Evolutionary conservation across 2,888 invertebrate species (phyloP).

Genomic region (Lamellibrachia columna): DNA sequence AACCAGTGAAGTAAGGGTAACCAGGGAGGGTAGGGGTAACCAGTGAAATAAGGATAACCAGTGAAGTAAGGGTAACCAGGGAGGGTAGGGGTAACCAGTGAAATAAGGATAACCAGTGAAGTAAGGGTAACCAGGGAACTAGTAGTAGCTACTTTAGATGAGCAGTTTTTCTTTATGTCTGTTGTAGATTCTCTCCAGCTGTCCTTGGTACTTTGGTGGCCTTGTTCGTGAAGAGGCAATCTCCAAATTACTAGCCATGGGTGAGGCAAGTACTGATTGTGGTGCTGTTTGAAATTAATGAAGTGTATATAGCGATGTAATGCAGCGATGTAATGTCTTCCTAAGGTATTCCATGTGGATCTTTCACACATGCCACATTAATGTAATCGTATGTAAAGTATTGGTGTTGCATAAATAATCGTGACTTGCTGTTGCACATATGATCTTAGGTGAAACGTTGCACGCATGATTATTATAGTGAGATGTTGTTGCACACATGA

Average conservation of each 20-base stretch:
- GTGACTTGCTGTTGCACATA: background rate
- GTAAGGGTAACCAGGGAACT: background rate
- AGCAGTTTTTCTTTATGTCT: background rate
- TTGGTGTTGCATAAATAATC: background rate
- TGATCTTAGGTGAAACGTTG: background rate
- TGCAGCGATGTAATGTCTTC: background rate
- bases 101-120: background rate
- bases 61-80: no score
- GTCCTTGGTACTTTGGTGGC: background rate
- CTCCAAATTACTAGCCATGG: background rate
- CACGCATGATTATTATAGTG: background rate
- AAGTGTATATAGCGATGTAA: background rate
- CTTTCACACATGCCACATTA: background rate
- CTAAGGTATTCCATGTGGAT: background rate
- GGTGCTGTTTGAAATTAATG: background rate
- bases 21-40: no score
- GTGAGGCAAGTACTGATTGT: background rate
- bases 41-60: no score
- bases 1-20: no score
- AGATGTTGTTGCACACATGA: background rate
- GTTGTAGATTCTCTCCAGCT: background rate
- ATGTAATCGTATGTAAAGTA: background rate
- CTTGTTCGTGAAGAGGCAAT: background rate
- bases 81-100: background rate
- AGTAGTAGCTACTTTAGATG: background rate